These are phyloP conservation scores for Apamea anceps DNA, from an alignment of 2,888 invertebrate genomes.

Conservation along the genomic window DNA sequence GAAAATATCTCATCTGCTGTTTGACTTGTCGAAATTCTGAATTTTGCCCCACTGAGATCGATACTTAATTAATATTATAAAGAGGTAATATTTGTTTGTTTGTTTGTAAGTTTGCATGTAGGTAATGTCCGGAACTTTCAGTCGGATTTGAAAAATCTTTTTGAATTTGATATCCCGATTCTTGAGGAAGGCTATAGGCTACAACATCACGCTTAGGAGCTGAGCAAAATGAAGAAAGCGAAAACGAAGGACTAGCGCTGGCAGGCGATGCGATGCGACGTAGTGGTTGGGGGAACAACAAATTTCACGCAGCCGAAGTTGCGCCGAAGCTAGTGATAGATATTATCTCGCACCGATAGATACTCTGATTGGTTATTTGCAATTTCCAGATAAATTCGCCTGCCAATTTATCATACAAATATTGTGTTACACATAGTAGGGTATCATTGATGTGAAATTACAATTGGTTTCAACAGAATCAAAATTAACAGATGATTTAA, in stretches of 20 bases:
- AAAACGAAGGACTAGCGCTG: background rate
- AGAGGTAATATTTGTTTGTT: too few species aligned
- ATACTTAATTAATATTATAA: too few species aligned
- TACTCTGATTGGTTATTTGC: constrained; percentile 17
- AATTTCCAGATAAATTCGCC: constrained; percentile 10
- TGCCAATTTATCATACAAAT: constrained; percentile 1
- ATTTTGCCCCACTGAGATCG: background rate
- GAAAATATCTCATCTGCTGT: background rate
- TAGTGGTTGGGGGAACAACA: background rate
- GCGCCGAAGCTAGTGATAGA: background rate
- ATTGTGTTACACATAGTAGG: background rate
- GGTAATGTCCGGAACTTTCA: background rate
- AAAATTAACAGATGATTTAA: constrained; percentile 4
- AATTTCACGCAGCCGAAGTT: background rate
- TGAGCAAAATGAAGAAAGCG: too few species aligned
- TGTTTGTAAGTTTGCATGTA: background rate
- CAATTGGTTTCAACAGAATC: constrained; percentile 9
- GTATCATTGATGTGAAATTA: background rate
- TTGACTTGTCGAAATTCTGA: background rate
- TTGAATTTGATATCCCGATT: background rate
- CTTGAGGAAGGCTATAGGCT: too few species aligned
- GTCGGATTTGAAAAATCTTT: too few species aligned
- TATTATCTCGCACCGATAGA: constrained; percentile 19
- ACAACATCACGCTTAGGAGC: too few species aligned
- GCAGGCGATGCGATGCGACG: background rate